phyloP scores from a whole-genome alignment of 2,888 invertebrate species.

The Macrosiphum euphorbiae region DNA sequence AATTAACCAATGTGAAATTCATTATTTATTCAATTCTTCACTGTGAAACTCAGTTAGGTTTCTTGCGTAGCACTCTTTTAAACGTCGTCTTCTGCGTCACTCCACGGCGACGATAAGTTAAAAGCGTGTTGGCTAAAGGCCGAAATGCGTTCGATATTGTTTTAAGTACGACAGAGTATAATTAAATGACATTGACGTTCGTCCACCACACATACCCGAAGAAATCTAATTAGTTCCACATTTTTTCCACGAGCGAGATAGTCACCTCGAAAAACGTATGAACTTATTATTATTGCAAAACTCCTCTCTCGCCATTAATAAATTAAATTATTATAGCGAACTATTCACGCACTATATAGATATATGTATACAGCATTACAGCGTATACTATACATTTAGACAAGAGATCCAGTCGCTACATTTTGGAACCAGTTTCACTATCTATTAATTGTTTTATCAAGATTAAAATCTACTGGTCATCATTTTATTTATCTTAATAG shows the following conservation, averaged over 20 bases:
- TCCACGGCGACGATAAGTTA: background rate
- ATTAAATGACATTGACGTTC: background rate
- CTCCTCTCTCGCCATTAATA: background rate
- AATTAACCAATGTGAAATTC: slow-evolving; percentile 52
- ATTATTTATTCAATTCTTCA: slow-evolving; percentile 50
- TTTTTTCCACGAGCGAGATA: background rate
- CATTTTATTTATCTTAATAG: too few species aligned
- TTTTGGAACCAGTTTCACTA: background rate
- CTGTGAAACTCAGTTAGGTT: background rate
- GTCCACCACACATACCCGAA: background rate
- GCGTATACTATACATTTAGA: background rate
- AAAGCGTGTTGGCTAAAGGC: background rate
- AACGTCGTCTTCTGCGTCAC: background rate
- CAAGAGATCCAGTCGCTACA: background rate
- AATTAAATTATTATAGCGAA: background rate
- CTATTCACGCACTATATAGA: background rate
- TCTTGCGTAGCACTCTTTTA: slow-evolving; percentile 16
- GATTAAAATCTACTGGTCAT: too few species aligned
- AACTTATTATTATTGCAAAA: background rate
- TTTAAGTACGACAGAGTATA: background rate
- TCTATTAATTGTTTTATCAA: too few species aligned
- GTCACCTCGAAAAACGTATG: background rate
- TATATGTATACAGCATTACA: background rate
- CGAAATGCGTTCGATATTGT: background rate
- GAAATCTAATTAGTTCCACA: background rate